Conservation (phyloP, 2,888 invertebrate genomes). For the Drosophila neotestacea region DNA sequence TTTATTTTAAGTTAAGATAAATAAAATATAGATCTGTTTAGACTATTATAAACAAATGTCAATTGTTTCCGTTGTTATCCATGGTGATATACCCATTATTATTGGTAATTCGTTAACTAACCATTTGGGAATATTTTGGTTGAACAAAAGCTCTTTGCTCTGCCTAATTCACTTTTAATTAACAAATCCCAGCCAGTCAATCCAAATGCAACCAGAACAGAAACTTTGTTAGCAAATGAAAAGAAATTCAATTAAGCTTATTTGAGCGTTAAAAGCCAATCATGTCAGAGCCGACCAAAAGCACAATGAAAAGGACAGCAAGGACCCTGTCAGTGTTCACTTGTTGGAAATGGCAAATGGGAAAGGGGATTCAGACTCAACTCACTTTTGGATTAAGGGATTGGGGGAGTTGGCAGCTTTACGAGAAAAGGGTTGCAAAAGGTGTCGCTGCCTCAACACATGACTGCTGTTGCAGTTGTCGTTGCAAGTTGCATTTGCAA, state of each 20-base stretch:
- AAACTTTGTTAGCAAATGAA: conserved; percentile 79
- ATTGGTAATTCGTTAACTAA: conserved; percentile 4
- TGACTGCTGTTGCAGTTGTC: conserved; percentile 31
- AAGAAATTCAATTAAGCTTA: conserved; percentile 85
- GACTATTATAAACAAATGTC: neutral
- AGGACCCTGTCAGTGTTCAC: conserved; percentile 13
- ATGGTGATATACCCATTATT: neutral
- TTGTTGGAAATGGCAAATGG: neutral
- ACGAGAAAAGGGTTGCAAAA: conserved; percentile 67
- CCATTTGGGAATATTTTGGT: neutral
- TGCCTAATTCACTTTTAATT: conserved; percentile 79
- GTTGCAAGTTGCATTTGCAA: conserved; percentile 30
- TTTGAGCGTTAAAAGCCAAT: conserved; percentile 86
- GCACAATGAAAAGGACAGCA: conserved; percentile 59
- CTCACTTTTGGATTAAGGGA: neutral
- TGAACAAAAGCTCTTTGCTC: conserved; percentile 32
- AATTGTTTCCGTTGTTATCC: neutral
- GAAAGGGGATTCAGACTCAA: conserved; percentile 28
- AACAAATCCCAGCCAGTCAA: conserved; percentile 69
- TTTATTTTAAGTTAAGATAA: too few relatives aligned
- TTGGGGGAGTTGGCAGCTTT: conserved; percentile 37
- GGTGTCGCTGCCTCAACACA: conserved; percentile 74
- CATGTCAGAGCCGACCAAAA: conserved; percentile 71
- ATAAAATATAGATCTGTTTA: too few relatives aligned
- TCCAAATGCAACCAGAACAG: conserved; percentile 46